These are phyloP conservation scores for Pangasius larnaudii DNA, from an alignment of 2,797 vertebrate genomes.

Conservation along the genomic window DNA sequence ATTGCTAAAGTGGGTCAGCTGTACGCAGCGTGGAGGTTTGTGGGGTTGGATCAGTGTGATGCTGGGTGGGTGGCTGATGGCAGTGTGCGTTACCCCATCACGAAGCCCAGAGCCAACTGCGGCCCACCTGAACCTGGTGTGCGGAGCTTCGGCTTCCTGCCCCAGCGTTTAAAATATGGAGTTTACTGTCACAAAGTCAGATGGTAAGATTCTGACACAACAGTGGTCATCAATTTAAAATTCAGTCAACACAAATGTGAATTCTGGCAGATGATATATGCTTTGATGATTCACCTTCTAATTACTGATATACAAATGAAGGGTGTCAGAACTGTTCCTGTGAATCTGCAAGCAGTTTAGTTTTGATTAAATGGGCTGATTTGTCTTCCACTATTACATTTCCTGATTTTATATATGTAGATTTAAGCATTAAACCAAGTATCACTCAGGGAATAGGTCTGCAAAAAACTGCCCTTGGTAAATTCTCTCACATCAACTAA, in stretches of 20 bases:
- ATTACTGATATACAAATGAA: background rate
- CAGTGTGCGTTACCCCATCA: conserved; percentile 88
- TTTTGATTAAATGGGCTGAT: conserved; percentile 6
- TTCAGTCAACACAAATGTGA: conserved; percentile 17
- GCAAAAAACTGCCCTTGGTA: conserved; percentile 10
- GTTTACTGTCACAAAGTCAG: conserved; percentile 85
- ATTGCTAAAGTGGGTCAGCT: conserved; percentile 90
- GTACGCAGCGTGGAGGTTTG: conserved; percentile 87
- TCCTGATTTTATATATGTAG: background rate
- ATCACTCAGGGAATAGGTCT: conserved; percentile 40
- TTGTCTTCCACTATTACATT: background rate
- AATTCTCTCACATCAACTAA: background rate
- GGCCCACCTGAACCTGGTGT: conserved; percentile 83
- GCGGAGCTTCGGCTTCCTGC: conserved; percentile 85
- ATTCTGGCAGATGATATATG: conserved; percentile 9
- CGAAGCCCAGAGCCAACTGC: conserved; percentile 78
- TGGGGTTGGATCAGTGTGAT: conserved; percentile 83
- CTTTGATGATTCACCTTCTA: conserved; percentile 26
- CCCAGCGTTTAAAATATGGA: conserved; percentile 74
- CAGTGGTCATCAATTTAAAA: background rate
- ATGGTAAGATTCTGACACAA: conserved; percentile 55
- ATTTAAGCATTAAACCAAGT: conserved; percentile 21
- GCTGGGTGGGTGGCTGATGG: conserved; percentile 90
- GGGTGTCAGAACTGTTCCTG: conserved; percentile 18
- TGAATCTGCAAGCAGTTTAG: conserved; percentile 22